These are phyloP conservation scores for Siderastrea siderea DNA, from an alignment of 92 coral and sea anemone genomes.

Conservation along the genomic window DNA sequence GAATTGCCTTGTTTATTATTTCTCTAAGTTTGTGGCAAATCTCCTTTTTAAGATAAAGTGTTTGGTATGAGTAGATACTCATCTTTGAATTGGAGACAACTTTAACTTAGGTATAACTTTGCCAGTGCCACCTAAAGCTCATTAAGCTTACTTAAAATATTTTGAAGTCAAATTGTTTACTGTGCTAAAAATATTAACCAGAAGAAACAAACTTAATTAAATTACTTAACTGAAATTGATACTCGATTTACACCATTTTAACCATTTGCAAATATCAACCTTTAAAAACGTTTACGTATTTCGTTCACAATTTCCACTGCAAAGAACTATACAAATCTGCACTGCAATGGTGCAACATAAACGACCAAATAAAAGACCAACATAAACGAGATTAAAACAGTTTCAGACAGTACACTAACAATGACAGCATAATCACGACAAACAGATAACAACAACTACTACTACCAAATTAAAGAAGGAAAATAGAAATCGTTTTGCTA, in stretches of 20 bases:
- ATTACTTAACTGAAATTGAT: not conserved
- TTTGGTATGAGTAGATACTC: too few species aligned
- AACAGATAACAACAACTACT: not conserved
- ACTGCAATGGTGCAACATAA: not conserved
- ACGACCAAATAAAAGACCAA: not conserved
- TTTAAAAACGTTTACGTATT: not conserved
- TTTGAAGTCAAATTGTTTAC: too few species aligned
- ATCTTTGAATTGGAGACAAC: too few species aligned
- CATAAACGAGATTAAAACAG: conserved; percentile 6
- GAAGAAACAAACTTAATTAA: too few species aligned
- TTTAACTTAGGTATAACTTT: too few species aligned
- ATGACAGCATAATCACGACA: conserved; percentile 20
- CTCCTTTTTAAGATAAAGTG: too few species aligned
- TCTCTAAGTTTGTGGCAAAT: too few species aligned
- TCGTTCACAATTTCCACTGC: not conserved
- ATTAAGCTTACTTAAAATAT: too few species aligned
- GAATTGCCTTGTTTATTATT: too few species aligned
- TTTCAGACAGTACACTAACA: conserved; percentile 18
- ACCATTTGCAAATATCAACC: not conserved
- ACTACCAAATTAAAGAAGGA: not conserved
- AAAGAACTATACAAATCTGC: not conserved
- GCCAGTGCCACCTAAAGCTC: too few species aligned
- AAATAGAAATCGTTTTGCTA: not conserved
- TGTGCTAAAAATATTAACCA: too few species aligned
- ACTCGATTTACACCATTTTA: too few species aligned